Evolutionary conservation across 2,797 vertebrate genomes (phyloP).

Genomic region (Zalophus californianus): DNA sequence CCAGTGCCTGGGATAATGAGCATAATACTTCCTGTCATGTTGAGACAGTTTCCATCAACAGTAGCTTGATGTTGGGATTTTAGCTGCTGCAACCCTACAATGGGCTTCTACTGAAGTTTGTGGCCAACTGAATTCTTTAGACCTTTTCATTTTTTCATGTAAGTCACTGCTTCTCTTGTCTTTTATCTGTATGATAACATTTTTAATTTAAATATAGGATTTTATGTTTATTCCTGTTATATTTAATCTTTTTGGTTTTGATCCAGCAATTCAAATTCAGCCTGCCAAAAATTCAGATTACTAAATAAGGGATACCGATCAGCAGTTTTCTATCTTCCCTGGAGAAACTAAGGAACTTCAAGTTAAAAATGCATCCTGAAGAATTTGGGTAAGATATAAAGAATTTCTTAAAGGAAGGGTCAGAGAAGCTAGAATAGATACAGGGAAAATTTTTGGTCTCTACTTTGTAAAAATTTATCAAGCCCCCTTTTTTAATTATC

Average conservation of each 20-base stretch:
- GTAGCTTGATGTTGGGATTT: background rate
- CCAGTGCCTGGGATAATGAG: background rate
- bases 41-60: background rate
- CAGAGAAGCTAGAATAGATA: background rate
- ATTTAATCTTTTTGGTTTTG: constrained; percentile 79
- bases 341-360: constrained; percentile 60
- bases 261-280: constrained; percentile 65
- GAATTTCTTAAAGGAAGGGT: background rate
- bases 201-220: constrained; percentile 78
- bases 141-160: background rate
- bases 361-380: constrained; percentile 61
- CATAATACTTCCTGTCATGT: background rate
- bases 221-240: constrained; percentile 79
- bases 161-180: constrained; percentile 55
- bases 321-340: constrained; percentile 55
- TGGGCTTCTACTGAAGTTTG: background rate
- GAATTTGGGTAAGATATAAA: constrained; percentile 21
- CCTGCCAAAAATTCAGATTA: constrained; percentile 76
- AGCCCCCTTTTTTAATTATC: background rate
- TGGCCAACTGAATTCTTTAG: constrained; percentile 20
- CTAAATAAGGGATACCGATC: constrained; percentile 76
- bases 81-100: background rate
- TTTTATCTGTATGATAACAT: constrained; percentile 72
- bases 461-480: background rate
- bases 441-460: background rate